Base-by-base conservation (phyloP, 2,113 vertebrate genomes). In the Motacilla tschutschensis region DNA sequence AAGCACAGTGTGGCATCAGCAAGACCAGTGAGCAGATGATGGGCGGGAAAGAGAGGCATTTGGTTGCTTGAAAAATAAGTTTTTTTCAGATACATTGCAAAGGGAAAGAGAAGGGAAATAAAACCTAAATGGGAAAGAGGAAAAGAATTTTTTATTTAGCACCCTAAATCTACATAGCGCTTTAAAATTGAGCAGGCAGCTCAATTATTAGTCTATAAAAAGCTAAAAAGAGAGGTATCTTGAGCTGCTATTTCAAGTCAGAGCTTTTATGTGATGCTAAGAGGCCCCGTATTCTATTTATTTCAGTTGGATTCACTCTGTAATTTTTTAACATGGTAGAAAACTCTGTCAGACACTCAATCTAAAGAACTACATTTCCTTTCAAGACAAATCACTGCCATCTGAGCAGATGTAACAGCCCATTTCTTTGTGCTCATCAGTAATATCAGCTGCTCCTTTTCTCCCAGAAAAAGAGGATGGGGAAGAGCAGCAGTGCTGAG, bases 401-500 rank as follows among this genome's bases (percentile, higher is more conserved):
- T 25, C 29, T 25, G 55, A 87, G 48, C 44, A 76, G 75, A 69
- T 43, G 6, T 48, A 65, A 58, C 21, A 78, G 28, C 63, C 35
- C 57, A 78, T 85, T 93, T 70, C 72, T 59, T 79, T 66, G 26
- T 57, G 59, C 25, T 94, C 55, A 59, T 88, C 64, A 63, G 13
- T 15, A 44, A 84, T 5, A 65, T 4, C 51, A 76, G 29, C 40
- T 73, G 47, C 19, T 88, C 17, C 38, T 60, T 71, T 72, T 54
- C 26, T 82, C 9, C 35, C 31, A 17, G 21, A 14, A 28, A 65
- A 60, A 4, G 13, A 64, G 47, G 43, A 40, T 28, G 18, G 18
- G 51, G 33, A 75, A 53, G 40, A 79, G 36, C 0, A 73, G 10
- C 9, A 73, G 19, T 12, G 11, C 43, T 79, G 18, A 83, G 43